These are phyloP conservation scores for Orbicella faveolata DNA, from an alignment of 64 coral and sea anemone species.

Conservation along the genomic window DNA sequence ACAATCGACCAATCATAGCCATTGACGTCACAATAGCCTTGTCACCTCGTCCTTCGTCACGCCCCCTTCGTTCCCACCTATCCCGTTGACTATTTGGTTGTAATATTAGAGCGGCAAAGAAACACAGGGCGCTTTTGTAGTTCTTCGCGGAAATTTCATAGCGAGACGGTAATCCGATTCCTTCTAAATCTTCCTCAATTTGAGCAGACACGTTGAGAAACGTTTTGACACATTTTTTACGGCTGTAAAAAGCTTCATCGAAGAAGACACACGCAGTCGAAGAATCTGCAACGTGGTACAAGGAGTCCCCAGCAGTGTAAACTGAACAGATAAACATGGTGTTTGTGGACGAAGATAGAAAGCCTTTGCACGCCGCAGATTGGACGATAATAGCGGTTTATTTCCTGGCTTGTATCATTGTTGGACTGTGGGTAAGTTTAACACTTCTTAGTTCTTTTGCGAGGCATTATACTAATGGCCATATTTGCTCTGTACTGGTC, in stretches of 20 bases:
- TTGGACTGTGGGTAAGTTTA: constrained; percentile 27
- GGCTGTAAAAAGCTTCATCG: too few species aligned
- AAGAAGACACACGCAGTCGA: too few species aligned
- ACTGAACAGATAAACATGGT: not conserved
- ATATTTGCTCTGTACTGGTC: too few species aligned
- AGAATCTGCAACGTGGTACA: not conserved
- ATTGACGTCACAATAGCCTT: not conserved
- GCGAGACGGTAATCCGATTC: not conserved
- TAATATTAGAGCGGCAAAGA: not conserved
- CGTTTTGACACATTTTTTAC: too few species aligned
- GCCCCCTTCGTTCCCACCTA: not conserved
- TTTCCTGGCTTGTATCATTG: constrained; percentile 20
- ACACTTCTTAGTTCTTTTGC: not conserved
- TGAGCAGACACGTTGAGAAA: too few species aligned
- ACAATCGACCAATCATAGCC: not conserved
- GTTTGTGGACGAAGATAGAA: not conserved
- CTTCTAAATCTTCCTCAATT: not conserved
- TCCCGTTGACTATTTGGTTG: not conserved
- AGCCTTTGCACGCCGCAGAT: not conserved
- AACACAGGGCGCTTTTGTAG: not conserved
- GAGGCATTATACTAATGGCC: not conserved
- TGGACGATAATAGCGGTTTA: constrained; percentile 15
- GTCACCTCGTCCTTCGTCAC: constrained; percentile 6
- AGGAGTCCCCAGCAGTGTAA: not conserved
- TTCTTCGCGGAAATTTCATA: not conserved